Evolutionary conservation across 1,140 invertebrate genomes (phyloP), one percentile per base, ranked within the genome.

Genomic region (Parasteatoda tepidariorum): DNA sequence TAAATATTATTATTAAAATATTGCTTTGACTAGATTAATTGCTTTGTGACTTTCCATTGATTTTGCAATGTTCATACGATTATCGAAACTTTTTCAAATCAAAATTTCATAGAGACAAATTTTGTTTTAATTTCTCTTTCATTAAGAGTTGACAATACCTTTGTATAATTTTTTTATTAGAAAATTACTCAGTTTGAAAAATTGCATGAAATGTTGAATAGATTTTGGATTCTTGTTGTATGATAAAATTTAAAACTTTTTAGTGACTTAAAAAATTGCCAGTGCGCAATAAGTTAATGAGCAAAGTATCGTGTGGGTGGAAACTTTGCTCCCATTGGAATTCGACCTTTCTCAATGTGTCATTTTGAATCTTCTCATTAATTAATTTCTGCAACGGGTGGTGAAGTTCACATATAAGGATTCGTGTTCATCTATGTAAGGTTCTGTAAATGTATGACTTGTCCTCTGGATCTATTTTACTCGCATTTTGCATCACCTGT

Each of bases 401-500:
- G 71, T 82, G 78, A 82, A 41, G 41, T 82, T 82, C 78, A 82
- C 78, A 70, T 30, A 41, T 41, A 38, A 11, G 34, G 55, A 24
- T 59, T 70, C 30, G 57, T 71, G 31, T 57, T 68, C 48, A 33
- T n/a, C 33, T 64, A 28, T 26, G 31, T 67, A 28, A 33, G 41
- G 24, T 28, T 76, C 28, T 68, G 15, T 61, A 55, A 62, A 55
- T 82, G 54, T 67, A 70, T 33, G 67, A 31, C 34, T 79, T 70
- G 78, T 28, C 71, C 78, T 82, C 78, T 82, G 78, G 67, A 82
- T 82, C 78, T 34, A 54, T 62, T 71, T 82, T 70, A 71, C 54
- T 71, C 33, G 31, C 24, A 70, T 70, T 82, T 82, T 82, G 78
- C 78, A 82, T 82, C 78, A 82, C 78, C 78, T 82, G 78, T 82